Evolutionary conservation across 2,113 vertebrate genomes (phyloP), one percentile per base, ranked within the genome.

Genomic region (Daubentonia madagascariensis): DNA sequence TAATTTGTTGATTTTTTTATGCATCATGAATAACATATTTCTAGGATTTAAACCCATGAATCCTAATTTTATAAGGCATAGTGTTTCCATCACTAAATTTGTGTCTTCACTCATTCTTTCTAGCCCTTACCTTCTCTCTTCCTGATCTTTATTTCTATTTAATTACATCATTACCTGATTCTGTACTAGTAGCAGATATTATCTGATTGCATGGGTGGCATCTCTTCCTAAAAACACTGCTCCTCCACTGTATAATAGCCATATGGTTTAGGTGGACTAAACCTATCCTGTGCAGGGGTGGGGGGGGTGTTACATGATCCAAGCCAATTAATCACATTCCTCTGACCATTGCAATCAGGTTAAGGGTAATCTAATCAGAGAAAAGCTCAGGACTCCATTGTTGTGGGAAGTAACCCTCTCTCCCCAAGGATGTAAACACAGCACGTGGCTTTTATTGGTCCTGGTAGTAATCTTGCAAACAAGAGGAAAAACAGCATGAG

Each of bases 341-440:
- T 91, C 78, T 81, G n/a, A 57, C 63, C 83, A 45, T 10, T 78
- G 14, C 28, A 94, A 86, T 96, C 59, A 73, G 12, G 37, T 83
- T 85, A 93, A 97, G 54, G 35, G 32, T 75, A 28, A n/a, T 61
- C 80, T 87, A 89, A 94, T 97, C 85, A 87, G 61, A 90, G 85
- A 87, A 67, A 72, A 87, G 35, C 79, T 67, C 17, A 50, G 7
- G 54, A 84, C 16, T 88, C 28, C 37, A 50, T 0, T 68, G 28
- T 13, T 79, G 32, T 65, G 23, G 61, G 63, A 83, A 73, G n/a
- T 59, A 83, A 78, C 45, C 8, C 16, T 86, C 37, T 43, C 50
- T 54, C 28, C 37, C 35, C 59, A 65, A 73, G 16, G 79, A 72
- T 50, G 22, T 81, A 20, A 78, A 80, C 45, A 35, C 90, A 65